A percentile compares a stretch with the other conserved stretches of the same genome.
phyloP scores from a whole-genome alignment of 2,888 invertebrate species.

The Seira musarum region DNA sequence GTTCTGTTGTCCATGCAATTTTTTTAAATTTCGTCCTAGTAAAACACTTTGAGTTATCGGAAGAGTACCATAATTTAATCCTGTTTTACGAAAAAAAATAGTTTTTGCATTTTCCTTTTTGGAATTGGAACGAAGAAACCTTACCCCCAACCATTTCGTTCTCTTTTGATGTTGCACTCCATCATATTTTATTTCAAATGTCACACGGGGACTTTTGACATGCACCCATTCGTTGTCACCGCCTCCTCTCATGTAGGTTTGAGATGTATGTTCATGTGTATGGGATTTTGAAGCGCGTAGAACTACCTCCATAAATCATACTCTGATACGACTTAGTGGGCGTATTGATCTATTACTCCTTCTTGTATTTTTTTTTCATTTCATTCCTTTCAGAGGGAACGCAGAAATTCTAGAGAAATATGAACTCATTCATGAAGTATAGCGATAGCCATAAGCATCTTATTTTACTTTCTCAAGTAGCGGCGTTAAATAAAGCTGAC shows the following conservation, averaged over 20 bases:
- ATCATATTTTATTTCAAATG: conserved; percentile 8
- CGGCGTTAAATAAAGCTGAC: too few relatives aligned
- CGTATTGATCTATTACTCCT: conserved; percentile 35
- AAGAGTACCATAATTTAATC: too few relatives aligned
- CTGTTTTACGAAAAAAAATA: too few relatives aligned
- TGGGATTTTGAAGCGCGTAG: neutral
- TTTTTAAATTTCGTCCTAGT: too few relatives aligned
- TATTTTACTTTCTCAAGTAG: too few relatives aligned
- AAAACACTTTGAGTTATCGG: too few relatives aligned
- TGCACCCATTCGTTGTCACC: conserved; percentile 8
- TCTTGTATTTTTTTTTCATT: neutral
- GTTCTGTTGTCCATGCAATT: too few relatives aligned
- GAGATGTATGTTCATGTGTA: neutral
- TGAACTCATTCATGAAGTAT: too few relatives aligned
- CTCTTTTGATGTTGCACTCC: neutral
- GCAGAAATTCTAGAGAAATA: too few relatives aligned
- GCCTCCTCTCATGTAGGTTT: conserved; percentile 13
- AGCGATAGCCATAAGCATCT: too few relatives aligned
- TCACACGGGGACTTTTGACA: conserved; percentile 11
- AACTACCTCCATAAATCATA: conserved; percentile 31
- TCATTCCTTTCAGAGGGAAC: too few relatives aligned
- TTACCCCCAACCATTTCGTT: neutral
- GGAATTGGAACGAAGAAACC: neutral
- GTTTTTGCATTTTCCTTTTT: neutral
- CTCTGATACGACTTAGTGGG: conserved; percentile 34